A percentile compares a stretch with the other conserved stretches of the same genome.
phyloP scores from a whole-genome alignment of 2,888 invertebrate genomes.

The Caradrina kadenii region DNA sequence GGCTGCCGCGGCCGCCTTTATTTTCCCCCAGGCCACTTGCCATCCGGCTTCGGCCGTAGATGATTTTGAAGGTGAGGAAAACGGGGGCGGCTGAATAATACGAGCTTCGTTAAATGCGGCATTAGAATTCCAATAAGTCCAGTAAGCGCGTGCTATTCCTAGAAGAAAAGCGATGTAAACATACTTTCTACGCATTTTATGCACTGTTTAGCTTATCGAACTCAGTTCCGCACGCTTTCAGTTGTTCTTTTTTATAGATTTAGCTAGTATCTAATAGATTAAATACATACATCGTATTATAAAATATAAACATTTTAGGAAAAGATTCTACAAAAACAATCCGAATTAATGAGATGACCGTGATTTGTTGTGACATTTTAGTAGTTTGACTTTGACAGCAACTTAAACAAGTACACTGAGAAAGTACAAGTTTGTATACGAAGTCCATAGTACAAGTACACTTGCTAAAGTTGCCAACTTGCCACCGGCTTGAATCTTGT shows the following conservation, averaged over 20 bases:
- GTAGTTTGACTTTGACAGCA: conserved; percentile 2
- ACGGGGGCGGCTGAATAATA: conserved; percentile 20
- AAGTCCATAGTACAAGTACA: too few relatives aligned
- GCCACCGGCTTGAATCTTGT: too few relatives aligned
- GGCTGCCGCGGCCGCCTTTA: too few relatives aligned
- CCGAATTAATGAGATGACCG: too few relatives aligned
- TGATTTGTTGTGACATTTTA: neutral
- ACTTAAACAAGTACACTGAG: too few relatives aligned
- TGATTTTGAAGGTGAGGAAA: too few relatives aligned
- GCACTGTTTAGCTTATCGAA: neutral
- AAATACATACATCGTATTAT: neutral
- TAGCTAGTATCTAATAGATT: neutral
- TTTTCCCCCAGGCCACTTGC: too few relatives aligned
- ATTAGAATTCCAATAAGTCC: conserved; percentile 79
- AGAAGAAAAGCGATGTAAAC: conserved; percentile 60
- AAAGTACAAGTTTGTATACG: too few relatives aligned
- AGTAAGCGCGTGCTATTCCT: conserved; percentile 70
- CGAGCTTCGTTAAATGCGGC: conserved; percentile 71
- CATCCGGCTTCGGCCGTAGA: too few relatives aligned
- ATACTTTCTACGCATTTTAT: conserved; percentile 49
- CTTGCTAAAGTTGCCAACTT: too few relatives aligned
- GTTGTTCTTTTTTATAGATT: neutral
- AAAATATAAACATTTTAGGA: neutral
- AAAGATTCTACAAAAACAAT: too few relatives aligned
- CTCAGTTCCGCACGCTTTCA: neutral